Base-by-base conservation (phyloP, 2,113 vertebrate species). In the Abramis brama region DNA sequence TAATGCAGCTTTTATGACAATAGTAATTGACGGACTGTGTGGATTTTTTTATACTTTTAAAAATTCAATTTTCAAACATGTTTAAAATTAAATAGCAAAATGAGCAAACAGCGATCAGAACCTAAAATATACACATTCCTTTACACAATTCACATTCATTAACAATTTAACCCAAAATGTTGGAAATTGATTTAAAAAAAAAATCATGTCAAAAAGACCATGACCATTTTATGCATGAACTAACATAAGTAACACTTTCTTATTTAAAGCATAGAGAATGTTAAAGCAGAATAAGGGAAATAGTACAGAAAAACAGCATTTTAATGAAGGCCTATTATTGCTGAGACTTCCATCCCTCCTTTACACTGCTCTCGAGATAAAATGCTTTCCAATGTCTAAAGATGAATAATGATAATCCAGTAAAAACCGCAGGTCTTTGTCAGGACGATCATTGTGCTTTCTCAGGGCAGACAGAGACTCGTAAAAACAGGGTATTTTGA, bases 351-450 rank as follows among this genome's bases (percentile, higher is more conserved):
- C 59, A 27, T 30, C 15, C 13, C 39, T 25, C 36, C 23, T 45
- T 39, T 79, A 60, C 8, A 8, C 78, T 27, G 57, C 59, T 64
- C 36, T 64, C 13, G 15, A 80, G 78, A 82, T 33, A 70, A 70
- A 50, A 36, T 4, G 27, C 62, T 70, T 82, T 82, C 30, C 50
- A 0, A 70, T 33, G 81, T 83, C 45, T 71, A 36, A 73, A 83
- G 57, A 73, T 55, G 52, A 73, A 83, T 83, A 57, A 83, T 73
- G 81, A 57, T 83, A 83, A 83, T 83, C 81, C 47, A 71, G 81
- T 83, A 43, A 73, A 43, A 81, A 47, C 17, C n/a, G 19, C 19
- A 47, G 76, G 64, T 30, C 36, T 85, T 73, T 73, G 60, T 79
- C 75, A 55, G 64, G 23, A 84, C 55, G n/a, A 78, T 77, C 76